Percentiles rank a stretch among this genome's conserved stretches.
Evolutionary conservation across 1,140 invertebrate species (phyloP).

Genomic region (Papilio glaucus): DNA sequence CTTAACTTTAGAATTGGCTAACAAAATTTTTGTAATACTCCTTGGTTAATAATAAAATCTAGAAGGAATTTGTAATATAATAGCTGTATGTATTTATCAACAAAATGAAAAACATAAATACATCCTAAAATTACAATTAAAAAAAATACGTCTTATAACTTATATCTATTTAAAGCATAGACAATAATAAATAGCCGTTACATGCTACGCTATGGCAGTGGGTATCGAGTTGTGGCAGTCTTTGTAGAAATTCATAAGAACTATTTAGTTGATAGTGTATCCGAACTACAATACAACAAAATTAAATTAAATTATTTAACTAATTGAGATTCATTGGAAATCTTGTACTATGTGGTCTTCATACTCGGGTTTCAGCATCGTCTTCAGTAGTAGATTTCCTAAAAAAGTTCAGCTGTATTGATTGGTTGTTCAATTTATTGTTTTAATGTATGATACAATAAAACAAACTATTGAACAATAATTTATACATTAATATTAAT

Average conservation of each 20-base stretch:
- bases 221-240: constrained; percentile 71
- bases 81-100: too few species aligned
- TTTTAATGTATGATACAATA: neutral
- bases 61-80: too few species aligned
- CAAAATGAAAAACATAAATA: neutral
- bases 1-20: too few species aligned
- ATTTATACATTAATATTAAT: neutral
- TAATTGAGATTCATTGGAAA: constrained; percentile 83
- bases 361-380: constrained; percentile 81
- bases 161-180: constrained; percentile 69
- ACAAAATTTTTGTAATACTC: too few species aligned
- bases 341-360: constrained; percentile 74
- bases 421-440: neutral
- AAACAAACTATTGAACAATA: neutral
- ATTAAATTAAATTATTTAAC: constrained; percentile 67
- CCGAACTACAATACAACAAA: constrained; percentile 49
- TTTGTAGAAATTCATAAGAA: constrained; percentile 64
- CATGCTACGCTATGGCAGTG: constrained; percentile 76
- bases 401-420: constrained; percentile 44
- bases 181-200: constrained; percentile 64
- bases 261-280: constrained; percentile 49
- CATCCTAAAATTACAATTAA: constrained; percentile 41
- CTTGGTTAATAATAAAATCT: too few species aligned
- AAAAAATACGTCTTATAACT: constrained; percentile 42
- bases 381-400: constrained; percentile 84